Base-by-base conservation (phyloP, 2,113 vertebrate species). In the Paracanthobrama guichenoti region DNA sequence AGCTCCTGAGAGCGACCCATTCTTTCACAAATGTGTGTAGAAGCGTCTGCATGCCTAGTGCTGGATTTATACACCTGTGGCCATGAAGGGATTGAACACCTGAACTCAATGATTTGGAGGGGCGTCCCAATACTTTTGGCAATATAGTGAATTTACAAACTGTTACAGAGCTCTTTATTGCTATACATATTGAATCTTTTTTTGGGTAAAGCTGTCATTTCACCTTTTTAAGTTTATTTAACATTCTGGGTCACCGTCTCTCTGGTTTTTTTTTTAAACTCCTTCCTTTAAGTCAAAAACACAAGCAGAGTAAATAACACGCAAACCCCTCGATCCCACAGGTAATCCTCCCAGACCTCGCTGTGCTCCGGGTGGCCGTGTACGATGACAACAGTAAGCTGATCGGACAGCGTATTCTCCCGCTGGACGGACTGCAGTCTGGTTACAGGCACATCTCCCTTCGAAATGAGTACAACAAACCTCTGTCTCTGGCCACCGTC, bases 391-490 rank as follows among this genome's bases (percentile, higher is more conserved):
- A 96, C 93, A 98, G 96, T 88, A 97, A 94, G 88, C 93, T 99
- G 89, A 99, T 99, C 75, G 98, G 98, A 26, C 98, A 99, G 91
- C 95, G 98, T 81, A 96, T 99, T 90, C 95, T 99, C 44, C 98
- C 98, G 0, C 92, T 99, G 90, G 98, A 99, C 31, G 98, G 98
- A 77, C 96, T 99, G 81, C 98, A 99, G 87, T 97, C 98, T 1
- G 98, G 98, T 74, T 99, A 98, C 91, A 94, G 98, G 78, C 98
- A 99, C 93, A 99, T 99, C 90, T 99, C 97, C 42, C 95, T 99
- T 85, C 93, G 98, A 87, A 99, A 99, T 8, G 98, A 99, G 86
- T 97, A 98, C 90, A 99, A 99, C 93, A 99, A 99, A 84, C 97
- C 97, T 2, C 94, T 99, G 81, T 98, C 98, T 4, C 92, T 99